phyloP scores from a whole-genome alignment of 2,888 invertebrate species.

The Chrysodeixis includens region DNA sequence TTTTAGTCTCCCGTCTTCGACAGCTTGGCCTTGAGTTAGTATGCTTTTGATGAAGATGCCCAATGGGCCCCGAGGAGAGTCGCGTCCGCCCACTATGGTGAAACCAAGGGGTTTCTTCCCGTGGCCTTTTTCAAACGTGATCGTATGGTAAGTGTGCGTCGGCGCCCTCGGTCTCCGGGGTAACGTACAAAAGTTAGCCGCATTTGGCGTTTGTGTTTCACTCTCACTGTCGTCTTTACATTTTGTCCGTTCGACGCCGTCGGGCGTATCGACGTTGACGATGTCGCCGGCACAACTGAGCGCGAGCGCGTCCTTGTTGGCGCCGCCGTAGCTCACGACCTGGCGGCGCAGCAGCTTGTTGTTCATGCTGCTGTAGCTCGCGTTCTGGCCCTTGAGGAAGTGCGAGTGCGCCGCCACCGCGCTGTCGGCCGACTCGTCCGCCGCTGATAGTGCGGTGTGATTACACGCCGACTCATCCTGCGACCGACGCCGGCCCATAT shows the following conservation, averaged over 20 bases:
- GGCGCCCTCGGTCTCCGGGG: conserved; percentile 92
- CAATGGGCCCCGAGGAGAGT: conserved; percentile 95
- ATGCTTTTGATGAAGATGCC: conserved; percentile 97
- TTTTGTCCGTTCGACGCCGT: conserved; percentile 74
- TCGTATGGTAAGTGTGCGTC: conserved; percentile 92
- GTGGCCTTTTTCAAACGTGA: conserved; percentile 94
- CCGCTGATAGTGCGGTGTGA: conserved; percentile 83
- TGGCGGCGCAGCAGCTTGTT: conserved; percentile 89
- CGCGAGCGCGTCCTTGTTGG: conserved; percentile 80
- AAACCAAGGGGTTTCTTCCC: conserved; percentile 96
- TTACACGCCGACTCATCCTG: conserved; percentile 87
- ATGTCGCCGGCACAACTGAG: conserved; percentile 82
- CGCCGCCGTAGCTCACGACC: conserved; percentile 88
- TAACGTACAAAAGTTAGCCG: conserved; percentile 92
- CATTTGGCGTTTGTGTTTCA: conserved; percentile 81
- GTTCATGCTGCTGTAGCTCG: conserved; percentile 90
- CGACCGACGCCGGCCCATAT: conserved; percentile 91
- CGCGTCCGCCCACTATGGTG: conserved; percentile 96
- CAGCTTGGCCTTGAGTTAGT: conserved; percentile 94
- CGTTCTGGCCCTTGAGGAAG: conserved; percentile 90
- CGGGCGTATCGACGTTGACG: conserved; percentile 82
- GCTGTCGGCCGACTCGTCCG: conserved; percentile 81
- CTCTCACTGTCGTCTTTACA: conserved; percentile 78
- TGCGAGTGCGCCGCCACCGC: conserved; percentile 85
- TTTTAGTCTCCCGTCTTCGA: conserved; percentile 94